These are phyloP conservation scores for Prorops nasuta DNA, from an alignment of 1,140 invertebrate species.

Conservation along the genomic window DNA sequence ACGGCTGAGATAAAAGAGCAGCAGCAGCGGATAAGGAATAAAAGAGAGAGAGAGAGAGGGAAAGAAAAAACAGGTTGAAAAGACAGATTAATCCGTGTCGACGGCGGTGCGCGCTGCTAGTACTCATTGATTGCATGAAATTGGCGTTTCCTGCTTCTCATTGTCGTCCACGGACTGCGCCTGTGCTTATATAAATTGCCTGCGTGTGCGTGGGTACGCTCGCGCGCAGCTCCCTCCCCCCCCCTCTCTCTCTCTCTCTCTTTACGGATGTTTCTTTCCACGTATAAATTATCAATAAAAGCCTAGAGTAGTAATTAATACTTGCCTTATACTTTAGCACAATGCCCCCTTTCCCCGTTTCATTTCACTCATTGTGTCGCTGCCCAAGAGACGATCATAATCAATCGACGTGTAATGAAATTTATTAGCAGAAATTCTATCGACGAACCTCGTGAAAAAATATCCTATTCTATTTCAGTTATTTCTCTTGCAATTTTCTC, in stretches of 20 bases:
- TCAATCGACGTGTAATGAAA: too few species aligned
- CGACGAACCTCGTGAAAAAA: too few species aligned
- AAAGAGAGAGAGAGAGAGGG: too few species aligned
- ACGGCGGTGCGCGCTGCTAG: slow-evolving; percentile 18
- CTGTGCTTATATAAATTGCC: too few species aligned
- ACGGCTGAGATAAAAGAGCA: background rate
- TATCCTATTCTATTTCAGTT: too few species aligned
- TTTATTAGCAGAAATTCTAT: too few species aligned
- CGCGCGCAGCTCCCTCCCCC: slow-evolving; percentile 12
- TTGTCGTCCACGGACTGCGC: slow-evolving; percentile 29
- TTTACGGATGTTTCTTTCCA: slow-evolving; percentile 25
- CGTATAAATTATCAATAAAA: slow-evolving; percentile 42
- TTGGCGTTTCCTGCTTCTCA: slow-evolving; percentile 37
- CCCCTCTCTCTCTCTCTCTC: slow-evolving; percentile 21
- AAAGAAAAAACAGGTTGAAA: slow-evolving; percentile 17
- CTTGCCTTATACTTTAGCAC: too few species aligned
- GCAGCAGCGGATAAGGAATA: slow-evolving; percentile 16
- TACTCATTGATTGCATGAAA: slow-evolving; percentile 40
- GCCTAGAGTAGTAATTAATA: too few species aligned
- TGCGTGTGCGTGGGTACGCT: slow-evolving; percentile 14
- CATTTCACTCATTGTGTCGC: too few species aligned
- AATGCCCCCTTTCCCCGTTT: too few species aligned
- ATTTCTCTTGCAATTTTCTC: too few species aligned
- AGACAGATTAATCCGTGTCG: slow-evolving; percentile 28
- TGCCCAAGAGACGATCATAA: too few species aligned